A percentile compares a stretch with the other conserved stretches of the same genome.
phyloP scores from a whole-genome alignment of 1,140 invertebrate genomes.

The Trichonephila clavipes region DNA sequence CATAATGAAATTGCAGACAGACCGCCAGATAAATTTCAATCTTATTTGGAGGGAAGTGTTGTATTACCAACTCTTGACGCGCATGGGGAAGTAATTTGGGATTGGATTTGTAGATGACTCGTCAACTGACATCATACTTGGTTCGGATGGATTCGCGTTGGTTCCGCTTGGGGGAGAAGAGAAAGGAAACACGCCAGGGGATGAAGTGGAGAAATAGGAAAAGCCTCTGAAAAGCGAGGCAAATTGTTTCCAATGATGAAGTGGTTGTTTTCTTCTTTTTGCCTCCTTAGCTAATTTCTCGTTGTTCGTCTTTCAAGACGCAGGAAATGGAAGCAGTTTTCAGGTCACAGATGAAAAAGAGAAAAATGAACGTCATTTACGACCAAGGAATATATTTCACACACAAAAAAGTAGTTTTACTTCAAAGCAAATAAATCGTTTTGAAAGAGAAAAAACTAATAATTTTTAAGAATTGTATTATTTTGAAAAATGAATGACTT shows the following conservation, averaged over 20 bases:
- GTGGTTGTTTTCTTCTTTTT: constrained; percentile 41
- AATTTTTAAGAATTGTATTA: too few species aligned
- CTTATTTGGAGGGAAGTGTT: constrained; percentile 64
- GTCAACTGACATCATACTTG: constrained; percentile 21
- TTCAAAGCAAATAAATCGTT: background rate
- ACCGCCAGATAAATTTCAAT: constrained; percentile 58
- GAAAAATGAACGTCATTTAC: background rate
- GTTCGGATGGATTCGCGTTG: background rate
- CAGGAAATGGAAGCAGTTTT: background rate
- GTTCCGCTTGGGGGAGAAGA: constrained; percentile 40
- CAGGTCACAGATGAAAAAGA: background rate
- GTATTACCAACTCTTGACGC: constrained; percentile 62
- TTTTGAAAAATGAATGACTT: too few species aligned
- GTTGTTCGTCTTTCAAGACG: constrained; percentile 7
- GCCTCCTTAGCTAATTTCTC: background rate
- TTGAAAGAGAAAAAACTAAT: background rate
- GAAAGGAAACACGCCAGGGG: background rate
- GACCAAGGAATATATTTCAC: too few species aligned
- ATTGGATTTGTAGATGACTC: constrained; percentile 20
- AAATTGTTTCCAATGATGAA: constrained; percentile 22
- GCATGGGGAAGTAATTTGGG: constrained; percentile 42
- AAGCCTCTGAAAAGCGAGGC: constrained; percentile 39
- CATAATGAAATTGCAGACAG: constrained; percentile 60
- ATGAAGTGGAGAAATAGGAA: constrained; percentile 1
- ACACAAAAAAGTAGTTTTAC: background rate